Conservation (phyloP, 2,113 vertebrate genomes). For the Gadus chalcogrammus region DNA sequence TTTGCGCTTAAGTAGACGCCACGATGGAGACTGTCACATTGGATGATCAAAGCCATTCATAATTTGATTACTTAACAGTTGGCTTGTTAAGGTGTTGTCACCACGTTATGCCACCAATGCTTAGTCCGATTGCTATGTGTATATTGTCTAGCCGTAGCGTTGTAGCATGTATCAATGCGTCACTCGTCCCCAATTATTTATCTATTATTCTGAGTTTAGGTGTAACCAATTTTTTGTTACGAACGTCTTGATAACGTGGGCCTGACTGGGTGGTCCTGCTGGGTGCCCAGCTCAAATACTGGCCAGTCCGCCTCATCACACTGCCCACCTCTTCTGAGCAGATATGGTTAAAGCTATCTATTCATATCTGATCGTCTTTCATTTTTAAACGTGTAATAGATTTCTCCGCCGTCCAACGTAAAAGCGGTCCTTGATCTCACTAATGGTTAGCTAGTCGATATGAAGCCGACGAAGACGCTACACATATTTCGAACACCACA, state of each 20-base stretch:
- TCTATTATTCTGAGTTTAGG: conserved; percentile 36
- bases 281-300: conserved; percentile 34
- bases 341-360: conserved; percentile 16
- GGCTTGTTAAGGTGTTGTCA: conserved; percentile 12
- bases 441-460: conserved; percentile 16
- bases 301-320: conserved; percentile 21
- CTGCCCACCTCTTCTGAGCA: conserved; percentile 8
- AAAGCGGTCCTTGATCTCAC: conserved; percentile 21
- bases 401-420: conserved; percentile 18
- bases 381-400: conserved; percentile 17
- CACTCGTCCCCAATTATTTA: conserved; percentile 40
- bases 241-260: conserved; percentile 50
- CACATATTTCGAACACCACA: conserved; percentile 32
- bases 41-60: too few species aligned
- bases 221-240: conserved; percentile 52
- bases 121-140: background rate
- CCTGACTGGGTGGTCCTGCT: conserved; percentile 52
- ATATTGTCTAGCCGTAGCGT: conserved; percentile 22
- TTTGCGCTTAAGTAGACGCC: background rate
- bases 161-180: conserved; percentile 30
- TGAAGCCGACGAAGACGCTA: conserved; percentile 26
- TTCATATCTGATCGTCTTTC: conserved; percentile 13
- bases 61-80: background rate
- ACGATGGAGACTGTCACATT: too few species aligned
- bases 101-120: conserved; percentile 17